A percentile compares a stretch with the other conserved stretches of the same genome.
Conservation (phyloP, 2,888 invertebrate species). For the Pherbina coryleti region DNA sequence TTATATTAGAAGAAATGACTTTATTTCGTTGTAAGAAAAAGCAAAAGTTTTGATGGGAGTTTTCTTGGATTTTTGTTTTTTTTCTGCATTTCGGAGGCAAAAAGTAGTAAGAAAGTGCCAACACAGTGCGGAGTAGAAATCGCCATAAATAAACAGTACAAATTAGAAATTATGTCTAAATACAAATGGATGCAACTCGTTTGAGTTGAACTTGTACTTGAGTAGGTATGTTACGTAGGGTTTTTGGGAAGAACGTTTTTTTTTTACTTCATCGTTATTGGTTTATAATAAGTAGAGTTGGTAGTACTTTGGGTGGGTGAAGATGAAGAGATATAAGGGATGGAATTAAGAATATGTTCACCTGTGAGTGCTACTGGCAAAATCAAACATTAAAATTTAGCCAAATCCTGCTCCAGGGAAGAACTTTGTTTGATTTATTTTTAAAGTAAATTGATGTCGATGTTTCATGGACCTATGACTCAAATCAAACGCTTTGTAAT, state of each 20-base stretch:
- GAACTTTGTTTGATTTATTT: too few relatives aligned
- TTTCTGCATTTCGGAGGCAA: slow-evolving; percentile 35
- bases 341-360: neutral
- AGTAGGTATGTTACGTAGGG: too few relatives aligned
- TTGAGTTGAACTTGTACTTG: neutral
- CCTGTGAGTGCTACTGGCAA: too few relatives aligned
- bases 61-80: slow-evolving; percentile 35
- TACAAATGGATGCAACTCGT: neutral
- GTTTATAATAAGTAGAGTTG: neutral
- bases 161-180: slow-evolving; percentile 69
- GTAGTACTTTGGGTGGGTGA: neutral
- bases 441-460: too few relatives aligned
- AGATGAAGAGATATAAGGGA: neutral
- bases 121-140: slow-evolving; percentile 44
- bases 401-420: too few relatives aligned
- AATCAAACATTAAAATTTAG: too few relatives aligned
- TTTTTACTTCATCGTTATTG: neutral
- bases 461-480: too few relatives aligned
- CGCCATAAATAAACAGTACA: slow-evolving; percentile 66
- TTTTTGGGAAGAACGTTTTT: neutral
- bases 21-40: slow-evolving; percentile 62
- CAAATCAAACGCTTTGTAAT: too few relatives aligned
- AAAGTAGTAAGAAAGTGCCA: slow-evolving; percentile 24
- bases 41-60: slow-evolving; percentile 51
- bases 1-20: slow-evolving; percentile 70